Percentiles rank a stretch among this genome's conserved stretches.
These are phyloP conservation scores for Anastrepha obliqua DNA, from an alignment of 1,140 invertebrate species.

Conservation along the genomic window DNA sequence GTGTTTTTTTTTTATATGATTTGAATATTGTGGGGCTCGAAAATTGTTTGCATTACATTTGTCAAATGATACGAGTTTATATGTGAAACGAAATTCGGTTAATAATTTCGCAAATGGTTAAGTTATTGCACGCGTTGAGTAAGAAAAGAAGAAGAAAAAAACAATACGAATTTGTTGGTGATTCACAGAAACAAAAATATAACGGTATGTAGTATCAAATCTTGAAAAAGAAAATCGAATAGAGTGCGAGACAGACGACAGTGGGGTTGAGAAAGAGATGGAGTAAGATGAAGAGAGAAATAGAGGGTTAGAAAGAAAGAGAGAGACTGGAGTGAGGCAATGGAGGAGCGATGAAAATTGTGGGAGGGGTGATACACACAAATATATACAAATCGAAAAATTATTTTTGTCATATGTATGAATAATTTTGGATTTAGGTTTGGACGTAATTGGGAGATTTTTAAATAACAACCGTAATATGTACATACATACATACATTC, in stretches of 20 bases:
- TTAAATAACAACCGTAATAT: constrained; percentile 21
- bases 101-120: constrained; percentile 28
- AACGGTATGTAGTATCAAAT: constrained; percentile 24
- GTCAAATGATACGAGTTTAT: constrained; percentile 54
- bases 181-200: constrained; percentile 55
- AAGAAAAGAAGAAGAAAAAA: constrained; percentile 74
- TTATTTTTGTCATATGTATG: background rate
- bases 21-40: constrained; percentile 52
- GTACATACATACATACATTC: constrained; percentile 38
- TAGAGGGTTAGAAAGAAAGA: constrained; percentile 4
- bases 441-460: constrained; percentile 67
- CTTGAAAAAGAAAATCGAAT: background rate
- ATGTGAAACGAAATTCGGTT: constrained; percentile 55
- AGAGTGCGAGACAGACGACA: background rate
- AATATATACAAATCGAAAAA: background rate
- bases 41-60: constrained; percentile 50
- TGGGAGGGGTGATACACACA: background rate
- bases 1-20: constrained; percentile 55
- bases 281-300: background rate
- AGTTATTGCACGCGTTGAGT: constrained; percentile 63
- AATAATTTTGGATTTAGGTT: constrained; percentile 59
- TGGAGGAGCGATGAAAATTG: background rate
- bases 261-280: background rate
- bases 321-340: constrained; percentile 13
- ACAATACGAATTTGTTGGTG: constrained; percentile 70